phyloP scores from a whole-genome alignment of 2,113 vertebrate species.

The Colinus virginianus region DNA sequence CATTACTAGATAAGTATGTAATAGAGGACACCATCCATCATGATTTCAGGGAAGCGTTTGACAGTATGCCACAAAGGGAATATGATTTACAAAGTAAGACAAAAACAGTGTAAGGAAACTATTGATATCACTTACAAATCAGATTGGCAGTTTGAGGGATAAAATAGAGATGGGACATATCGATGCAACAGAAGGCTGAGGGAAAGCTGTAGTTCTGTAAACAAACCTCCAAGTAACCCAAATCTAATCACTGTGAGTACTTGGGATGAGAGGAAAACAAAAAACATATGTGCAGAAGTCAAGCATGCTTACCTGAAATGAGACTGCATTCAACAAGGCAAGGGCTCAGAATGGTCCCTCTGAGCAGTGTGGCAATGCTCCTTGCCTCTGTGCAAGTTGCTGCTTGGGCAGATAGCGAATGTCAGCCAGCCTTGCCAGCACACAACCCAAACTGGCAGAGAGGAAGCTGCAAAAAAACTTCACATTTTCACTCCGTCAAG shows the following conservation, averaged over 20 bases:
- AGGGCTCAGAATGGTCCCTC: not conserved
- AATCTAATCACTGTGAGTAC: not conserved
- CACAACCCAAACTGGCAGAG: not conserved
- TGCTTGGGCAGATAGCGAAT: fast-evolving
- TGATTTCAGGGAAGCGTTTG: slow-evolving; percentile 68
- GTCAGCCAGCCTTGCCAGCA: not conserved
- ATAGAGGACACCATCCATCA: slow-evolving; percentile 71
- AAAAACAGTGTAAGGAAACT: slow-evolving; percentile 31
- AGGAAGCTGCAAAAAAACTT: not conserved
- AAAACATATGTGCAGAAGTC: not conserved
- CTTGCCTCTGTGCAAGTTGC: fast-evolving
- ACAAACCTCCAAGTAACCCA: not conserved
- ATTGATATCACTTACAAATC: slow-evolving; percentile 47
- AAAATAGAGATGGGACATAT: not conserved
- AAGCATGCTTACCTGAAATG: not conserved
- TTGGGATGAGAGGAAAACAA: not conserved
- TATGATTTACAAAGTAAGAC: slow-evolving; percentile 59
- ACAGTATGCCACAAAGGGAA: slow-evolving; percentile 47
- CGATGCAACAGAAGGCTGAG: not conserved
- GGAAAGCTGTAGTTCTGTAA: not conserved
- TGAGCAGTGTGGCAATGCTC: not conserved
- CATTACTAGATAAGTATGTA: slow-evolving; percentile 40
- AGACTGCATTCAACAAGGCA: not conserved
- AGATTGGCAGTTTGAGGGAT: not conserved
- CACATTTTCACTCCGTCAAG: not conserved